Evolutionary conservation across 2,113 vertebrate genomes (phyloP).

Genomic region (Hippocampus zosterae): DNA sequence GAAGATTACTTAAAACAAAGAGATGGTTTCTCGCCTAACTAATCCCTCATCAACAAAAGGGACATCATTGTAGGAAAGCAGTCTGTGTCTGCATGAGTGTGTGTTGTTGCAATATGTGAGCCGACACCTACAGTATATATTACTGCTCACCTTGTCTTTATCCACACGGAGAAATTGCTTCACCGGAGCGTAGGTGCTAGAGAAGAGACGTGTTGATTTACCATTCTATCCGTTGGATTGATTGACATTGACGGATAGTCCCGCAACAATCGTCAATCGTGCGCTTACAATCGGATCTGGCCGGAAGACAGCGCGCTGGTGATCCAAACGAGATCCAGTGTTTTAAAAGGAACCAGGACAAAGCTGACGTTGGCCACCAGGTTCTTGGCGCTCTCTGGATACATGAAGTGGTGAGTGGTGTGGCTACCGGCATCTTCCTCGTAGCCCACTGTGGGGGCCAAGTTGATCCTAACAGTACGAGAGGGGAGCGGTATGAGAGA

Average conservation of each 20-base stretch:
- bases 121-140: background rate
- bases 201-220: conserved; percentile 23
- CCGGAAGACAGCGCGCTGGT: conserved; percentile 93
- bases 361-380: conserved; percentile 93
- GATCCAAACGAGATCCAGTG: conserved; percentile 96
- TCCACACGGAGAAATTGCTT: conserved; percentile 98
- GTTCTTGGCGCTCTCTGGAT: conserved; percentile 98
- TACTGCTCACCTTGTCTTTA: conserved; percentile 88
- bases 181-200: conserved; percentile 92
- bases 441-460: conserved; percentile 93
- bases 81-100: conserved; percentile 16
- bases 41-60: conserved; percentile 47
- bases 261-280: conserved; percentile 5
- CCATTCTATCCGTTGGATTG: conserved; percentile 36
- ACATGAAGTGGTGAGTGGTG: conserved; percentile 99
- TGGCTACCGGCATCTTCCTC: conserved; percentile 88
- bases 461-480: conserved; percentile 82
- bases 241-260: conserved; percentile 33
- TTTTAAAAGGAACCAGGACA: conserved; percentile 96
- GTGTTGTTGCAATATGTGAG: background rate
- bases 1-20: conserved; percentile 58
- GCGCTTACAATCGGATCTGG: conserved; percentile 94
- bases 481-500: background rate
- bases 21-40: conserved; percentile 44
- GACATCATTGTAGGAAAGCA: conserved; percentile 23